Conservation (phyloP, 2,888 invertebrate species). For the Nomada goodeniana region DNA sequence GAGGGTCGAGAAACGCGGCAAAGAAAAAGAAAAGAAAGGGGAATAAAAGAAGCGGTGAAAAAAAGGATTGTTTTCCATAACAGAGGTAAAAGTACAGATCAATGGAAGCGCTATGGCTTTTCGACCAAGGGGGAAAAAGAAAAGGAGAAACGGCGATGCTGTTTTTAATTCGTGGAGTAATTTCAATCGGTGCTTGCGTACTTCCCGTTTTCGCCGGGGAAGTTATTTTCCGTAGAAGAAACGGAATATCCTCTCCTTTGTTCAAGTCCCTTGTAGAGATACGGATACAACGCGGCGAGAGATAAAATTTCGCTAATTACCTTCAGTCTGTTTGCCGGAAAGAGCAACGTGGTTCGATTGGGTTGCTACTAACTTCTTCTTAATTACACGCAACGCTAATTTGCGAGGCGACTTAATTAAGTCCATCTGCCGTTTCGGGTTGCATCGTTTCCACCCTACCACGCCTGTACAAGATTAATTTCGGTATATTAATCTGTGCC, state of each 20-base stretch:
- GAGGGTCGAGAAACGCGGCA: background rate
- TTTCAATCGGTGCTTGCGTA: too few relatives aligned
- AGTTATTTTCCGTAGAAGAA: too few relatives aligned
- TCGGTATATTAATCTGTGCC: constrained; percentile 24
- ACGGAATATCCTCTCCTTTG: too few relatives aligned
- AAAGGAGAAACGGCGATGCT: too few relatives aligned
- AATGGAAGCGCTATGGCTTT: too few relatives aligned
- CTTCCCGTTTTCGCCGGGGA: too few relatives aligned
- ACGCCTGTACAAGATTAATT: constrained; percentile 1
- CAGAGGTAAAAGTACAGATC: too few relatives aligned
- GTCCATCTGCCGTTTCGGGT: constrained; percentile 21
- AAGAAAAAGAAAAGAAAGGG: background rate
- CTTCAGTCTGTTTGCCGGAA: background rate
- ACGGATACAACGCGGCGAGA: background rate
- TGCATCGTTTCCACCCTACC: background rate
- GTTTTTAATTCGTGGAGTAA: too few relatives aligned
- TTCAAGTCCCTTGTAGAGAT: too few relatives aligned
- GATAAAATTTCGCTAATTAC: background rate
- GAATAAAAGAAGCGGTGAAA: too few relatives aligned
- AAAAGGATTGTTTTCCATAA: background rate
- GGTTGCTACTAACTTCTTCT: constrained; percentile 25
- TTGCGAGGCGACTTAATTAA: constrained; percentile 29
- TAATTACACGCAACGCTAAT: constrained; percentile 37
- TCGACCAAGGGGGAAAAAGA: too few relatives aligned
- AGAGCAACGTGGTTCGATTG: constrained; percentile 20